phyloP scores from a whole-genome alignment of 1,140 invertebrate species.

The Diuraphis noxia region DNA sequence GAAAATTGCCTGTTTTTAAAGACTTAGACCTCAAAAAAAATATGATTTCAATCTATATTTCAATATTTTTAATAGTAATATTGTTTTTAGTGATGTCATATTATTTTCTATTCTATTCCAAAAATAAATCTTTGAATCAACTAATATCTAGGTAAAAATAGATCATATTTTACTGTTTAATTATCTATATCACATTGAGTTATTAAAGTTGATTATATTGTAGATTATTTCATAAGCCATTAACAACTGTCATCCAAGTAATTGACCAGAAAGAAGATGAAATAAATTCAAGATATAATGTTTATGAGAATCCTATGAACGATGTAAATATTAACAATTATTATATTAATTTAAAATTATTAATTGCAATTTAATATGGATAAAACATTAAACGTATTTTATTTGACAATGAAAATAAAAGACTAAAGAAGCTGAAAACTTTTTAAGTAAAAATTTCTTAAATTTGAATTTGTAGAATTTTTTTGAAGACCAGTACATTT shows the following conservation, averaged over 20 bases:
- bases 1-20: conserved; percentile 1
- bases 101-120: conserved; percentile 37
- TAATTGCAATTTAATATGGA: neutral
- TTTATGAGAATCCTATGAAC: conserved; percentile 38
- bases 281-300: conserved; percentile 21
- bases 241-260: conserved; percentile 9
- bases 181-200: neutral
- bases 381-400: neutral
- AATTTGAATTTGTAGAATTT: neutral
- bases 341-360: neutral
- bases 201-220: neutral
- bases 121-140: conserved; percentile 6
- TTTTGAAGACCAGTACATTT: neutral
- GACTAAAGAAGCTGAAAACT: neutral
- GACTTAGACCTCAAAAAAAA: neutral
- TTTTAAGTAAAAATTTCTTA: neutral
- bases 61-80: neutral
- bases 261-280: neutral
- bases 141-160: conserved; percentile 10
- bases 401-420: neutral
- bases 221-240: conserved; percentile 29
- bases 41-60: conserved; percentile 19
- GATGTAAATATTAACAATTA: neutral
- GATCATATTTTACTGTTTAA: neutral
- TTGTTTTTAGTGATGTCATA: neutral